Evolutionary conservation across 2,113 vertebrate species (phyloP).

Genomic region (Recurvirostra avosetta): DNA sequence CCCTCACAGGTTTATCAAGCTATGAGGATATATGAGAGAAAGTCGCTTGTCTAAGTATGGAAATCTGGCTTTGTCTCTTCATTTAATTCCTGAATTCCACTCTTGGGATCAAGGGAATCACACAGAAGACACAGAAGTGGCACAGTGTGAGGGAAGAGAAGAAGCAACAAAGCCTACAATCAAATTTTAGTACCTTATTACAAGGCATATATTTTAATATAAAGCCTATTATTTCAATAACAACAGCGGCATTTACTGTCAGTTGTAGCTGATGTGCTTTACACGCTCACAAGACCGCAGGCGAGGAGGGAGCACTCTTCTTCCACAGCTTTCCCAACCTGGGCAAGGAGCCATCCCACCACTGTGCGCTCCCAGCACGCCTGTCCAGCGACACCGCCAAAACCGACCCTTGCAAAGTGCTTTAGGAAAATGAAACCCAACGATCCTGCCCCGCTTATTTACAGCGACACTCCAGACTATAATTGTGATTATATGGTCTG

Average conservation of each 20-base stretch:
- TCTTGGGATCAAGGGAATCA: neutral
- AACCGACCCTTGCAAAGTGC: neutral
- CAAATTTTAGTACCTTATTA: neutral
- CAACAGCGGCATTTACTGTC: neutral
- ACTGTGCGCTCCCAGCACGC: neutral
- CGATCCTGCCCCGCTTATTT: neutral
- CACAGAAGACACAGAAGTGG: neutral
- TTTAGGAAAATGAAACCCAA: neutral
- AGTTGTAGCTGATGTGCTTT: neutral
- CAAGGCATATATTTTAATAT: neutral
- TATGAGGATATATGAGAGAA: neutral
- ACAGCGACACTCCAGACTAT: fast-evolving
- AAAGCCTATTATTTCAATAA: neutral
- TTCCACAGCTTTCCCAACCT: neutral
- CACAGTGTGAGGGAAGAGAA: neutral
- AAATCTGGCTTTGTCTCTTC: neutral
- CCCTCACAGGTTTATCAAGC: neutral
- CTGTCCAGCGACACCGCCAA: neutral
- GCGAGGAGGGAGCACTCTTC: neutral
- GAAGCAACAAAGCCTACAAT: neutral
- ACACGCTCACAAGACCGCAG: neutral
- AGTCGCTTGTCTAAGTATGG: neutral
- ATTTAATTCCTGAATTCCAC: neutral
- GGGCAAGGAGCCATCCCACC: neutral
- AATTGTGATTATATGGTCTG: neutral